phyloP scores from a whole-genome alignment of 1,140 invertebrate genomes.

The Caerostris extrusa region DNA sequence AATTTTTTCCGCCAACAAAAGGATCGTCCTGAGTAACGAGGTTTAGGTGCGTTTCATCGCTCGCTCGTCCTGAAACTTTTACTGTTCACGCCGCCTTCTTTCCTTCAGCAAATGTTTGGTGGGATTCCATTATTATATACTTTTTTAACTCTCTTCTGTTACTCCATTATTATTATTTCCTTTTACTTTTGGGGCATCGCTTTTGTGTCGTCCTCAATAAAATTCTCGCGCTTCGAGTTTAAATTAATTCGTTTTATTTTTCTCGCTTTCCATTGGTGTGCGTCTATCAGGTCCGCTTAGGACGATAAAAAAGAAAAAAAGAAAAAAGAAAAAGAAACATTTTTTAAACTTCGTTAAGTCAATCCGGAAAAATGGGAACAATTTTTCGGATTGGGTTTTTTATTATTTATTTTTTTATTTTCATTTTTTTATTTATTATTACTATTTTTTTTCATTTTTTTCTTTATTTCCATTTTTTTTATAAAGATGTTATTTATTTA shows the following conservation, averaged over 20 bases:
- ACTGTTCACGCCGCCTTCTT: conserved; percentile 23
- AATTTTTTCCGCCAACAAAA: conserved; percentile 74
- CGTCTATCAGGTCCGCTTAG: background rate
- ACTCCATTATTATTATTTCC: conserved; percentile 50
- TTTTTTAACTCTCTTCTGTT: conserved; percentile 8
- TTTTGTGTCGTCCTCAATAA: background rate
- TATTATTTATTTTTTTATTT: background rate
- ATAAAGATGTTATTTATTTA: too few species aligned
- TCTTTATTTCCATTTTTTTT: too few species aligned
- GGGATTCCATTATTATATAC: background rate
- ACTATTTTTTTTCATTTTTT: background rate
- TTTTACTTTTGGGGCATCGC: conserved; percentile 36
- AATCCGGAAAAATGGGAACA: background rate
- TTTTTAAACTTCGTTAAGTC: conserved; percentile 66
- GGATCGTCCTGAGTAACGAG: conserved; percentile 52
- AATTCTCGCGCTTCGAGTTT: conserved; percentile 49
- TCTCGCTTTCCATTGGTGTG: conserved; percentile 8
- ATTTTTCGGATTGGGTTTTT: conserved; percentile 30
- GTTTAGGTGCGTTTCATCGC: conserved; percentile 66
- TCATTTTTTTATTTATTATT: background rate
- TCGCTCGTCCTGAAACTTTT: conserved; percentile 64
- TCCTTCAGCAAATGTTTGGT: background rate
- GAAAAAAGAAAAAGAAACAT: background rate
- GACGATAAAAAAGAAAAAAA: background rate
- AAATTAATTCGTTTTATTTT: conserved; percentile 69